Evolutionary conservation across 1,140 invertebrate species (phyloP).

Genomic region (Drosophila tani): DNA sequence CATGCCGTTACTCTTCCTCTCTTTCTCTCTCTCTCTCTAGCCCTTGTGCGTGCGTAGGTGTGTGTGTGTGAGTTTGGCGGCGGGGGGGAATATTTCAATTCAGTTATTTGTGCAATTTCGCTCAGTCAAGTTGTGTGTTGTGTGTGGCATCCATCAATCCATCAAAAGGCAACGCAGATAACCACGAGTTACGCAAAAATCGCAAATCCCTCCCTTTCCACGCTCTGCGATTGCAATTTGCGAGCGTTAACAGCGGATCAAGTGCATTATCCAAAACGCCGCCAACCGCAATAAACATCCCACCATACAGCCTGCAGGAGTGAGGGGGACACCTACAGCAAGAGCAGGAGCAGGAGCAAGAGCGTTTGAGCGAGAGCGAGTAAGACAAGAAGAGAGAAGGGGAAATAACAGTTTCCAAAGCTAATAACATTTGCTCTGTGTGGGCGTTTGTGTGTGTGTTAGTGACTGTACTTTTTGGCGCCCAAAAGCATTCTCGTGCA

Average conservation of each 20-base stretch:
- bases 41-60: conserved; percentile 3
- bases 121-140: conserved; percentile 78
- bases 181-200: conserved; percentile 27
- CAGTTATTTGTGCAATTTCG: conserved; percentile 81
- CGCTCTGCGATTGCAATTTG: not conserved
- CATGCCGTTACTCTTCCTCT: conserved; percentile 12
- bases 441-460: conserved; percentile 11
- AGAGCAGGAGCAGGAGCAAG: not conserved
- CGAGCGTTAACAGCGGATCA: conserved; percentile 22
- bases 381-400: conserved; percentile 6
- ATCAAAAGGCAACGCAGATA: conserved; percentile 21
- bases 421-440: conserved; percentile 44
- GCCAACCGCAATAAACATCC: conserved; percentile 60
- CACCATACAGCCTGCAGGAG: conserved; percentile 31
- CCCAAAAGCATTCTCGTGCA: conserved; percentile 54
- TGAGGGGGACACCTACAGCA: not conserved
- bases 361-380: not conserved
- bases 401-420: conserved; percentile 45
- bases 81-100: conserved; percentile 66
- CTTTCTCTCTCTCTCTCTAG: conserved; percentile 3
- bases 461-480: conserved; percentile 78
- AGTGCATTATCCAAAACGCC: conserved; percentile 45
- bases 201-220: conserved; percentile 1
- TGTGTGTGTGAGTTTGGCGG: conserved; percentile 9
- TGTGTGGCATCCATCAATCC: conserved; percentile 51